phyloP scores from a whole-genome alignment of 2,888 invertebrate genomes.

The Harmothoe impar region DNA sequence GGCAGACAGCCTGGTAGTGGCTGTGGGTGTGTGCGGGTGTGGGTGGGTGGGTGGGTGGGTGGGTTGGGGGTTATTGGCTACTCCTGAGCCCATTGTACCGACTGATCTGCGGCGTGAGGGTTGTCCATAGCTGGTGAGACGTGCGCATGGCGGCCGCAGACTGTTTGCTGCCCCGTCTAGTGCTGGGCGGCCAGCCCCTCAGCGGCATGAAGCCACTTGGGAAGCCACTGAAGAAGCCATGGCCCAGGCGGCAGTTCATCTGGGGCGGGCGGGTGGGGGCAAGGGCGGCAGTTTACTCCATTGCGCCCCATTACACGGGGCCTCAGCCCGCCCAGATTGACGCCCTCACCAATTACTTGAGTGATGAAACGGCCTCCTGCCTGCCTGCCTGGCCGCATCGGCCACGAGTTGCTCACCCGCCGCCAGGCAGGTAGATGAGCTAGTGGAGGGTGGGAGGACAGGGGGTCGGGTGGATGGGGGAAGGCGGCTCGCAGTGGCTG shows the following conservation, averaged over 20 bases:
- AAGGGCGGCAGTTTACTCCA: neutral
- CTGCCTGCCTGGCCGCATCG: neutral
- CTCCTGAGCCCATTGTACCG: too few species aligned
- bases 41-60: too few species aligned
- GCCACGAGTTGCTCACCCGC: conserved; percentile 8
- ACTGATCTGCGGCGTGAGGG: too few species aligned
- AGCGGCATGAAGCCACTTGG: conserved; percentile 12
- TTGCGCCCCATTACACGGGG: neutral
- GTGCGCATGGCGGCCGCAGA: too few species aligned
- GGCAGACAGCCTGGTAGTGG: too few species aligned
- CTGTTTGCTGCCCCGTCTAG: too few species aligned
- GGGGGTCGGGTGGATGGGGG: neutral
- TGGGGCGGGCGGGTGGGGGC: neutral
- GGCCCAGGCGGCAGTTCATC: neutral
- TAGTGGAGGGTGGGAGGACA: neutral
- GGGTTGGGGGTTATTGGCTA: too few species aligned
- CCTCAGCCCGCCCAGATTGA: neutral
- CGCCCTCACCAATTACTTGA: conserved; percentile 37
- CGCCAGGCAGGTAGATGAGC: neutral
- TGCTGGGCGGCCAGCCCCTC: neutral
- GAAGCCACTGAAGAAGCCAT: conserved; percentile 17
- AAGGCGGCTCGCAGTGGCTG: too few species aligned
- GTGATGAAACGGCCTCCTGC: conserved; percentile 30
- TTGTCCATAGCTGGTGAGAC: too few species aligned
- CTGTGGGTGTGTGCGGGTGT: too few species aligned